These are phyloP conservation scores for Scomber japonicus DNA, from an alignment of 2,113 vertebrate genomes.

Conservation along the genomic window DNA sequence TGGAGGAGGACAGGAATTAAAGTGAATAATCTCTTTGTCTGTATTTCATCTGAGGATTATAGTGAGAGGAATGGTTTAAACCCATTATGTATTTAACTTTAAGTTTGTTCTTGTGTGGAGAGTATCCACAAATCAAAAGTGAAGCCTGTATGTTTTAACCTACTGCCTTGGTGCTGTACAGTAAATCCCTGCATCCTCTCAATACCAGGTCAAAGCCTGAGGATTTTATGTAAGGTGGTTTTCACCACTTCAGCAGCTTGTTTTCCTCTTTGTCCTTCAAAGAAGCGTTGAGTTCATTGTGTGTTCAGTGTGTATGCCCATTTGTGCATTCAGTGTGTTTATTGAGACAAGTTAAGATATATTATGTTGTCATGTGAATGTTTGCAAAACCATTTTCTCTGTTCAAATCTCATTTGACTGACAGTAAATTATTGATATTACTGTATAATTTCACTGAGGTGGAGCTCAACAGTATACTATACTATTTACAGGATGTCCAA, in stretches of 20 bases:
- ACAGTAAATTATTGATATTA: slow-evolving; percentile 28
- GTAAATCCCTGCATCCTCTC: slow-evolving; percentile 47
- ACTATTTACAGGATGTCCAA: slow-evolving; percentile 40
- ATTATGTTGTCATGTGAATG: not conserved
- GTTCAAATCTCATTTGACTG: not conserved
- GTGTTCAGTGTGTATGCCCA: not conserved
- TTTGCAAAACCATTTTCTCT: not conserved
- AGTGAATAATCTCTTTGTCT: not conserved
- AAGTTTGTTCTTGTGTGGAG: slow-evolving; percentile 31
- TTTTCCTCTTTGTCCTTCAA: slow-evolving; percentile 33
- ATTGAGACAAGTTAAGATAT: slow-evolving; percentile 13
- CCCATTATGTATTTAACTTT: slow-evolving; percentile 7
- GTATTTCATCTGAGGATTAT: slow-evolving; percentile 16
- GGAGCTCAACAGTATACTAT: slow-evolving; percentile 20
- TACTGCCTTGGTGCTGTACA: slow-evolving; percentile 28
- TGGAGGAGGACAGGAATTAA: slow-evolving; percentile 19
- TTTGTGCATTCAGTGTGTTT: slow-evolving; percentile 8
- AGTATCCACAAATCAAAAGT: slow-evolving; percentile 55
- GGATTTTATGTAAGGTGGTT: slow-evolving; percentile 35
- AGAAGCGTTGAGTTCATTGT: not conserved
- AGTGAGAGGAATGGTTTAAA: slow-evolving; percentile 27
- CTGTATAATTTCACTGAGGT: slow-evolving; percentile 22
- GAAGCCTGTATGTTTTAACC: slow-evolving; percentile 40
- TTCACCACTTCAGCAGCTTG: slow-evolving; percentile 43
- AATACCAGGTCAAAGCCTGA: slow-evolving; percentile 34